Evolutionary conservation across 2,888 invertebrate species (phyloP).

Genomic region (Empis stercorea): DNA sequence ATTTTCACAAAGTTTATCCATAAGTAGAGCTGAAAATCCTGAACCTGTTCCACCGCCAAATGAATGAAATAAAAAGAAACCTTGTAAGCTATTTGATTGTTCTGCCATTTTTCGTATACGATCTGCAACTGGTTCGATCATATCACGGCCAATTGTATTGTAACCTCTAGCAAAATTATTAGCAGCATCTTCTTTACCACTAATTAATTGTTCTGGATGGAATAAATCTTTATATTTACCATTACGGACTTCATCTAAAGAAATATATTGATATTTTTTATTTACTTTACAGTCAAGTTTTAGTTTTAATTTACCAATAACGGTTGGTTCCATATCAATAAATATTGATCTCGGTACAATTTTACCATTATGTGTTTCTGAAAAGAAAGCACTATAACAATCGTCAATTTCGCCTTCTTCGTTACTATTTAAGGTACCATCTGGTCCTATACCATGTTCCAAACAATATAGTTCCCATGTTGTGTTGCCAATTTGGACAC

Average conservation of each 20-base stretch:
- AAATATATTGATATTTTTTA: background rate
- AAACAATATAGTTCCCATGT: slow-evolving; percentile 71
- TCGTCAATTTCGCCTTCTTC: slow-evolving; percentile 37
- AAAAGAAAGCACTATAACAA: slow-evolving; percentile 58
- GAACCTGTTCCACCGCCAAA: slow-evolving; percentile 75
- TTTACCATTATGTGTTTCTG: slow-evolving; percentile 69
- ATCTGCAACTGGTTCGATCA: slow-evolving; percentile 56
- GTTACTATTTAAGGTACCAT: slow-evolving; percentile 44
- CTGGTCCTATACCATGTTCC: slow-evolving; percentile 63
- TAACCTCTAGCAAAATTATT: slow-evolving; percentile 77
- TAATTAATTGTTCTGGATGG: slow-evolving; percentile 72
- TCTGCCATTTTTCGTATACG: slow-evolving; percentile 59
- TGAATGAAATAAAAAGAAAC: slow-evolving; percentile 75
- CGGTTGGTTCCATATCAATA: slow-evolving; percentile 81
- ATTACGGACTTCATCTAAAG: slow-evolving; percentile 40
- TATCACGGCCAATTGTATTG: slow-evolving; percentile 66
- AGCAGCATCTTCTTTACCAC: slow-evolving; percentile 76
- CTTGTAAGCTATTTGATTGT: slow-evolving; percentile 61
- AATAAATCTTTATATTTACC: slow-evolving; percentile 63
- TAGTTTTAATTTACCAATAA: slow-evolving; percentile 47
- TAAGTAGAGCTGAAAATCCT: slow-evolving; percentile 70
- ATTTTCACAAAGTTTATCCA: slow-evolving; percentile 69
- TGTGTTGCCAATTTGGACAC: slow-evolving; percentile 66
- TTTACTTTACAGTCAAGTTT: background rate
- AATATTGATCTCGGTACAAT: slow-evolving; percentile 77